phyloP scores from a whole-genome alignment of 2,113 vertebrate species.

The Raja brachyura region DNA sequence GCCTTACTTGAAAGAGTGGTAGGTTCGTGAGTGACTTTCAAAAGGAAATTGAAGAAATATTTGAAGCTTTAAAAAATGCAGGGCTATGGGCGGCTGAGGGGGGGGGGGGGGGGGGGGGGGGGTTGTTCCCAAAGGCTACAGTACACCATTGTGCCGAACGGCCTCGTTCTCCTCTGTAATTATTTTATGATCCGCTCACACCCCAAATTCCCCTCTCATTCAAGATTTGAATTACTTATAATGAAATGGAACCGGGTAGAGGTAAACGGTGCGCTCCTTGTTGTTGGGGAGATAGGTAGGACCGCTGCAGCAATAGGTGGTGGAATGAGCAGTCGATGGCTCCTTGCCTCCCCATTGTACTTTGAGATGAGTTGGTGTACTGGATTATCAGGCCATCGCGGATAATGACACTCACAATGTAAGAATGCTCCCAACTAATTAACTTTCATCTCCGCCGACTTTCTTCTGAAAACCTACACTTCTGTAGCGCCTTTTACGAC shows the following conservation, averaged over 20 bases:
- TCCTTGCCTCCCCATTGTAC: constrained; percentile 50
- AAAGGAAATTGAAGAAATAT: too few relatives aligned
- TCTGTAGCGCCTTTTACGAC: neutral
- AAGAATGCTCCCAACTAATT: constrained; percentile 48
- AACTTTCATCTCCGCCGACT: constrained; percentile 51
- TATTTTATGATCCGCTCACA: too few relatives aligned
- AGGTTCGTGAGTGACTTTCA: too few relatives aligned
- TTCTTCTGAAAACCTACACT: constrained; percentile 39
- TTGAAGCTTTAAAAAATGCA: too few relatives aligned
- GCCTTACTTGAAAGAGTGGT: too few relatives aligned
- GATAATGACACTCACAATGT: constrained; percentile 49
- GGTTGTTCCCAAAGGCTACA: too few relatives aligned
- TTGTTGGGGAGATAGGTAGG: neutral
- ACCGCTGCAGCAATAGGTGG: constrained; percentile 52
- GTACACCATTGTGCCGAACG: too few relatives aligned
- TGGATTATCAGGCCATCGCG: constrained; percentile 50
- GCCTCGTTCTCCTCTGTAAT: too few relatives aligned
- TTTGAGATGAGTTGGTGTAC: constrained; percentile 50
- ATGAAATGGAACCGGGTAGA: neutral
- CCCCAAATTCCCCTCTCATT: neutral
- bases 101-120: too few relatives aligned
- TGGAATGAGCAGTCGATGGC: constrained; percentile 46
- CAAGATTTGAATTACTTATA: too few relatives aligned
- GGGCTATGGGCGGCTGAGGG: too few relatives aligned
- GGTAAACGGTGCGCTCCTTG: neutral